A percentile compares a stretch with the other conserved stretches of the same genome.
These are phyloP conservation scores for Ifrita kowaldi DNA, from an alignment of 2,113 vertebrate genomes.

Conservation along the genomic window DNA sequence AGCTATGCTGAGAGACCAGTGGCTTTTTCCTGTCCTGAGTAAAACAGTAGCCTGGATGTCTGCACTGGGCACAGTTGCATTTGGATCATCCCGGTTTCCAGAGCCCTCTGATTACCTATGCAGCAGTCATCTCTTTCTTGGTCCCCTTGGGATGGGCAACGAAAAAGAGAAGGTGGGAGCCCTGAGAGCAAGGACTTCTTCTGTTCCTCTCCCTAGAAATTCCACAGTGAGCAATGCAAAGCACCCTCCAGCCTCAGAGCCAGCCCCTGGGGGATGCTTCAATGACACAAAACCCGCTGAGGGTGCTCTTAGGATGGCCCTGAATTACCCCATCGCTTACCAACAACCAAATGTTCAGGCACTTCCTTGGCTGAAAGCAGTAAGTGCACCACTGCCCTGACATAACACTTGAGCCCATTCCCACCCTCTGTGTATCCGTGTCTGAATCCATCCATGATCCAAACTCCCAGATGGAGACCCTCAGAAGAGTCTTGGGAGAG, in stretches of 20 bases:
- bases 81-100: neutral
- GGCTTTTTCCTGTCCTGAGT: neutral
- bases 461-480: neutral
- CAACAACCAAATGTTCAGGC: rapidly evolving
- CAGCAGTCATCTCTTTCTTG: neutral
- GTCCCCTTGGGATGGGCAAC: neutral
- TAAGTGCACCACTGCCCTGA: neutral
- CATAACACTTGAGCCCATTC: rapidly evolving
- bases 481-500: neutral
- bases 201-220: neutral
- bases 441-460: neutral
- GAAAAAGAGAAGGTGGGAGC: neutral
- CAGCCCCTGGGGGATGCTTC: neutral
- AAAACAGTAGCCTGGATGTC: neutral
- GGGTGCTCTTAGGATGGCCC: neutral
- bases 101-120: neutral
- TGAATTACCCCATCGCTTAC: neutral
- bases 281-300: neutral
- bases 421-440: rapidly evolving
- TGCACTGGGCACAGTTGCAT: neutral
- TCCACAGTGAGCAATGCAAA: neutral
- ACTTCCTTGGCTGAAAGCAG: neutral
- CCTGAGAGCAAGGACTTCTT: neutral
- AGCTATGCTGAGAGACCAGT: neutral
- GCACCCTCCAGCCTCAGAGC: neutral